Percentiles rank a stretch among this genome's conserved stretches.
These are phyloP conservation scores for Galbula dea DNA, from an alignment of 2,113 vertebrate genomes.

Conservation along the genomic window DNA sequence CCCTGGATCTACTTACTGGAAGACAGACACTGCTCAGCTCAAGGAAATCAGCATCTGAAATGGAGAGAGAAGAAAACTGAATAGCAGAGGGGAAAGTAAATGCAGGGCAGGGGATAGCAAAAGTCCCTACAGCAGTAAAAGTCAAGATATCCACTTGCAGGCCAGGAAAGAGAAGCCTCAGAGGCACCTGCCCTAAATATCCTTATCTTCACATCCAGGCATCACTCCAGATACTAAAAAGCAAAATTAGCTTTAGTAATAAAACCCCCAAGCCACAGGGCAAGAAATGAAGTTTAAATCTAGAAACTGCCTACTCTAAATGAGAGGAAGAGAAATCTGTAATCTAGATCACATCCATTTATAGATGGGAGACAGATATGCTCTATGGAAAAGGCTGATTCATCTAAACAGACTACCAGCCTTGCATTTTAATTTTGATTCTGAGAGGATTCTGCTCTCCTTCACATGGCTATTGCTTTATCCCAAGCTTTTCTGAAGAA, in stretches of 20 bases:
- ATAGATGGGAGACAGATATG: not conserved
- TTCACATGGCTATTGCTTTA: not conserved
- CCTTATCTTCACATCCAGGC: not conserved
- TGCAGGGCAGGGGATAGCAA: not conserved
- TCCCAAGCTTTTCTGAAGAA: not conserved
- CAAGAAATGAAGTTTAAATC: slow-evolving; percentile 16
- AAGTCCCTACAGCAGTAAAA: not conserved
- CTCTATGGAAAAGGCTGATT: slow-evolving; percentile 4
- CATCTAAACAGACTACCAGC: slow-evolving; percentile 6
- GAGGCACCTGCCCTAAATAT: not conserved
- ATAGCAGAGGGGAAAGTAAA: not conserved
- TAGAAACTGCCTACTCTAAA: not conserved
- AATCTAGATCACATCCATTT: not conserved
- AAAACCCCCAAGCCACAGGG: not conserved
- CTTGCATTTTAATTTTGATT: not conserved
- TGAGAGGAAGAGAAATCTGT: slow-evolving; percentile 1
- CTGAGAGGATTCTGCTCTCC: not conserved
- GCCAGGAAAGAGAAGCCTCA: not conserved
- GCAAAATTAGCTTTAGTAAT: not conserved
- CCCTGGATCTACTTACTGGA: accelerated
- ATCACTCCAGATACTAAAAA: not conserved
- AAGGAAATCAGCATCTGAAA: not conserved
- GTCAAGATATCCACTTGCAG: not conserved
- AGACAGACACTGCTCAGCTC: not conserved
- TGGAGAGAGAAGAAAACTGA: not conserved